Base-by-base conservation (phyloP, 1,140 invertebrate species). In the Cydia pomonella region DNA sequence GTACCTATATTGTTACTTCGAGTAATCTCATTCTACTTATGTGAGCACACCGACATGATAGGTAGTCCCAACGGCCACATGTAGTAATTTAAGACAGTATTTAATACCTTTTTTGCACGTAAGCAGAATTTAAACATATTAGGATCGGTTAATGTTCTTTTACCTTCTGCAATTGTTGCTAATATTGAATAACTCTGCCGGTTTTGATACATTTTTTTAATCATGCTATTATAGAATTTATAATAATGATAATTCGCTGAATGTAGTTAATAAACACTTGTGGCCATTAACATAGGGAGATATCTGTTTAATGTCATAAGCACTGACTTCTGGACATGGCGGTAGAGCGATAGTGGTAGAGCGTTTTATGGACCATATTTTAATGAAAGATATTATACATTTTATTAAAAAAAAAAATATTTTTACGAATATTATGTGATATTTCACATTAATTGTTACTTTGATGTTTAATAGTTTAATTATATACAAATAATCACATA, bases 381-480 rank as follows among this genome's bases (percentile, higher is more conserved):
- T 73, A 73, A n/a, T 38, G 21, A 59, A 84, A 86, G 84, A 87
- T 90, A 87, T 87, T 87, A 89, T 83, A 77, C 81, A 82, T 84
- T 83, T 83, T 87, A 85, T 79, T 84, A 88, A 73, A 91, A 82
- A 73, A 91, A 82, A 82, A 72, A 80, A 87, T 89, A 89, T 85
- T 89, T 86, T 85, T 89, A 91, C 88, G 87, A 92, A 88, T 90
- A 91, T 90, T 92, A 91, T 90, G 89, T 92, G 88, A 92, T 92
- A 92, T 89, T 89, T 88, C 88, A 90, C 87, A 80, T 82, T 89
- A 85, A 86, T 87, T 86, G 88, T 89, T 90, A 90, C n/a, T 90
- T 90, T 88, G 84, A 89, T 89, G 83, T 88, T 88, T 73, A 81
- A 87, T 87, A 86, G 85, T 92, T 89, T 86, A 86, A 82, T 84